Percentiles rank a stretch among this genome's conserved stretches.
These are phyloP conservation scores for Anser brachyrhynchus DNA, from an alignment of 2,113 vertebrate genomes.

Conservation along the genomic window DNA sequence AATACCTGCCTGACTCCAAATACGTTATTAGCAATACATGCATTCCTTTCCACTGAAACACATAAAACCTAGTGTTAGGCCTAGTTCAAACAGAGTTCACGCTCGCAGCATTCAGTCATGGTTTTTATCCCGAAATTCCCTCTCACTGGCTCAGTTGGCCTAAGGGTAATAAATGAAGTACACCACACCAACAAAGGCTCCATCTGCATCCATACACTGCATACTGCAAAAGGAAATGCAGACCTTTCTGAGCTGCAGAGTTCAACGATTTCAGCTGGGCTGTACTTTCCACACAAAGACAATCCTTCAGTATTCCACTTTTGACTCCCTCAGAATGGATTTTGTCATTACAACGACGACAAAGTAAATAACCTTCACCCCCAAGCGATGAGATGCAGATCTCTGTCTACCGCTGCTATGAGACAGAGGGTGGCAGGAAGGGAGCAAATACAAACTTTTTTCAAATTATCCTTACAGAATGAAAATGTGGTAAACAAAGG, in stretches of 20 bases:
- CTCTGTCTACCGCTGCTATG: background rate
- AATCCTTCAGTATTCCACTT: background rate
- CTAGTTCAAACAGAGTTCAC: slow-evolving; percentile 84
- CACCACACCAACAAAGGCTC: slow-evolving; percentile 81
- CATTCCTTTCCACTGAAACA: slow-evolving; percentile 66
- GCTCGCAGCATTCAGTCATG: slow-evolving; percentile 78
- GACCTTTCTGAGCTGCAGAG: slow-evolving; percentile 70
- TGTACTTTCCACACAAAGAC: slow-evolving; percentile 5
- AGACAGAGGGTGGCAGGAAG: background rate
- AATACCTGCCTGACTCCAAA: slow-evolving; percentile 64
- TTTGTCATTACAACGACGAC: background rate
- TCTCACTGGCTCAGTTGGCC: slow-evolving; percentile 77
- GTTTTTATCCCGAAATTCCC: slow-evolving; percentile 77
- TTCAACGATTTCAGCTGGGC: slow-evolving; percentile 59
- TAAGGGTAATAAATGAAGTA: slow-evolving; percentile 80
- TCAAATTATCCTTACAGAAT: background rate
- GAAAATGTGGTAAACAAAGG: background rate
- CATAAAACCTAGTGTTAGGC: slow-evolving; percentile 70
- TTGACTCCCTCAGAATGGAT: background rate
- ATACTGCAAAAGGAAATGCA: slow-evolving; percentile 75
- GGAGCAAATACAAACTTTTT: slow-evolving; percentile 3
- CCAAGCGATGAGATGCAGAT: background rate
- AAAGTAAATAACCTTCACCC: background rate
- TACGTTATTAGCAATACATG: slow-evolving; percentile 52
- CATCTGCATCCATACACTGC: slow-evolving; percentile 81